Evolutionary conservation across 1,140 invertebrate species (phyloP).

Genomic region (Drosophila funebris): DNA sequence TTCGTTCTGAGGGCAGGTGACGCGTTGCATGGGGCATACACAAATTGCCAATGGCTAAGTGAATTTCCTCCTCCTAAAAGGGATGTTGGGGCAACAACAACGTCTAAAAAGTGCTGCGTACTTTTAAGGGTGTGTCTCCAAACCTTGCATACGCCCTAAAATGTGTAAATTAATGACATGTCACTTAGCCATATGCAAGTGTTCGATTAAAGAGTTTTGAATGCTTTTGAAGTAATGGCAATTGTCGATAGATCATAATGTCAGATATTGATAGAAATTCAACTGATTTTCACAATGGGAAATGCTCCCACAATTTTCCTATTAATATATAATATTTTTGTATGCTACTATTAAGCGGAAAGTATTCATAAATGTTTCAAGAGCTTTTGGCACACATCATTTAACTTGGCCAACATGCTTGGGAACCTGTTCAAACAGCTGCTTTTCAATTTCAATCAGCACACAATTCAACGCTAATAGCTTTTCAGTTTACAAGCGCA

Average conservation of each 20-base stretch:
- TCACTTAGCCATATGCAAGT: neutral
- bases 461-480: constrained; percentile 53
- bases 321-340: constrained; percentile 11
- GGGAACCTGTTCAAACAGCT: constrained; percentile 62
- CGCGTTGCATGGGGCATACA: constrained; percentile 48
- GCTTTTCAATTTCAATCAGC: constrained; percentile 51
- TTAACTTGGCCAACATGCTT: constrained; percentile 59
- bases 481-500: constrained; percentile 30
- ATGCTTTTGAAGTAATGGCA: neutral
- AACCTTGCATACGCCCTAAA: neutral
- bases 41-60: constrained; percentile 72
- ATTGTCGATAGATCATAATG: neutral
- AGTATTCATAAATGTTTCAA: constrained; percentile 57
- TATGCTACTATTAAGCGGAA: constrained; percentile 6
- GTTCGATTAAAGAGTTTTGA: neutral
- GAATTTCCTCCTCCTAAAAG: constrained; percentile 29
- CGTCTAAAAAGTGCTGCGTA: constrained; percentile 27
- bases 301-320: neutral
- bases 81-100: neutral
- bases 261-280: neutral
- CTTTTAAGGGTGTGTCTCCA: neutral
- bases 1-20: constrained; percentile 56
- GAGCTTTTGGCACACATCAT: constrained; percentile 64
- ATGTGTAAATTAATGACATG: neutral
- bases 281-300: neutral